phyloP scores from a whole-genome alignment of 2,113 vertebrate genomes.

The Ciconia boyciana region DNA sequence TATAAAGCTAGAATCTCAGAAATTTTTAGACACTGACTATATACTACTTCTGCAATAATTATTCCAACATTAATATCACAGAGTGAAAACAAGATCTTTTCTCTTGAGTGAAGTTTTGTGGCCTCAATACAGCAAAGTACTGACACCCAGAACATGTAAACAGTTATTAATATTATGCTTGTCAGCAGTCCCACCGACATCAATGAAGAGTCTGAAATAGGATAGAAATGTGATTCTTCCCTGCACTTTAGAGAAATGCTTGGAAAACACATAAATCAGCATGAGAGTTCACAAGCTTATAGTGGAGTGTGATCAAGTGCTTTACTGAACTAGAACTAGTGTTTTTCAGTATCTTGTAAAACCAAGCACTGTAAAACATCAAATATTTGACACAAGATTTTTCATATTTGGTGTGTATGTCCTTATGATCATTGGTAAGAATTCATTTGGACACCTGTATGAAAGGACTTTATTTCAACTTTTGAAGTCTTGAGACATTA shows the following conservation, averaged over 20 bases:
- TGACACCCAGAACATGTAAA: neutral
- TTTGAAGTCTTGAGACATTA: neutral
- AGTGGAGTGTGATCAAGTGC: neutral
- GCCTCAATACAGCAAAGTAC: neutral
- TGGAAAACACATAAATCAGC: conserved; percentile 2
- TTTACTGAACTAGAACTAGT: neutral
- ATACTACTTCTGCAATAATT: neutral
- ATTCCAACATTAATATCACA: neutral
- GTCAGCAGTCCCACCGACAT: neutral
- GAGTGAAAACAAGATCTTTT: neutral
- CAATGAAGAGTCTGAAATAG: neutral
- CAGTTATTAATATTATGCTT: neutral
- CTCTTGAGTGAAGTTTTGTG: neutral
- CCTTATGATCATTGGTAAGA: neutral
- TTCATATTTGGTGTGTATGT: neutral
- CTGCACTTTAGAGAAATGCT: neutral
- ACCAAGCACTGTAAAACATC: neutral
- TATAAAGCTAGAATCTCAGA: neutral
- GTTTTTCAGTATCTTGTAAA: neutral
- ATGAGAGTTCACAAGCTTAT: neutral
- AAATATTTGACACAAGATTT: neutral
- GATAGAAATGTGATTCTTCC: neutral
- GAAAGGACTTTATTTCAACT: neutral
- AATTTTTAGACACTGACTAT: neutral
- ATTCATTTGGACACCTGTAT: neutral